Conservation (phyloP, 2,113 vertebrate genomes). For the Macrotis lagotis region DNA sequence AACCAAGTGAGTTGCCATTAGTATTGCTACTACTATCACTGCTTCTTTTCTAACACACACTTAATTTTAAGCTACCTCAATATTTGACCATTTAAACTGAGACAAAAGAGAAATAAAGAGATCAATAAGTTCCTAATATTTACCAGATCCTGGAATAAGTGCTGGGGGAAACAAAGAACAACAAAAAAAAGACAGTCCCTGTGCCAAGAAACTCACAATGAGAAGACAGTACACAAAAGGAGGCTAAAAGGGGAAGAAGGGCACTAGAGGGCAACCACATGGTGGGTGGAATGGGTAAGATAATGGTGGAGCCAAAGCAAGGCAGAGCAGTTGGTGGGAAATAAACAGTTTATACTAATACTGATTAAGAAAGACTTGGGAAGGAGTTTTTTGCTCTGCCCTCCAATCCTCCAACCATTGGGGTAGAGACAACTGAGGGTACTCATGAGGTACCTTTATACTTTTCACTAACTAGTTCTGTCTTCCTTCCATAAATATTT, state of each 20-base stretch:
- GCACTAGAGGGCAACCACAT: background rate
- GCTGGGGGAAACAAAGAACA: background rate
- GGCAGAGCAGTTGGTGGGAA: background rate
- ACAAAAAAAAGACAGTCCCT: too few species aligned
- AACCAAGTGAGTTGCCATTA: slow-evolving; percentile 64
- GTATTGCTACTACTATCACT: background rate
- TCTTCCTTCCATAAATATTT: slow-evolving; percentile 10
- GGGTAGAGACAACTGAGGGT: background rate
- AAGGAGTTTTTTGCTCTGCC: background rate
- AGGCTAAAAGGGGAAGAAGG: background rate
- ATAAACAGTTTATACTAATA: background rate
- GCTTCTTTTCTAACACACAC: background rate
- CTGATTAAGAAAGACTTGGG: background rate
- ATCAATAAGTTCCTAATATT: background rate
- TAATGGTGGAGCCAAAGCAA: background rate
- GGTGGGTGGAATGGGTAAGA: background rate
- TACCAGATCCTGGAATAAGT: background rate
- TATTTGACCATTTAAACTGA: background rate
- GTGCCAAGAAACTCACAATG: background rate
- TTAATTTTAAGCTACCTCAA: background rate
- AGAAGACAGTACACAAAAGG: background rate
- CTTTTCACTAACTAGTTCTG: background rate
- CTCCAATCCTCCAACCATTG: background rate
- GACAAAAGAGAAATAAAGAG: background rate
- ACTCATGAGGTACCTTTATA: slow-evolving; percentile 14